Evolutionary conservation across 2,888 invertebrate species (phyloP), one percentile per base, ranked within the genome.

Genomic region (Doris montereyensis): DNA sequence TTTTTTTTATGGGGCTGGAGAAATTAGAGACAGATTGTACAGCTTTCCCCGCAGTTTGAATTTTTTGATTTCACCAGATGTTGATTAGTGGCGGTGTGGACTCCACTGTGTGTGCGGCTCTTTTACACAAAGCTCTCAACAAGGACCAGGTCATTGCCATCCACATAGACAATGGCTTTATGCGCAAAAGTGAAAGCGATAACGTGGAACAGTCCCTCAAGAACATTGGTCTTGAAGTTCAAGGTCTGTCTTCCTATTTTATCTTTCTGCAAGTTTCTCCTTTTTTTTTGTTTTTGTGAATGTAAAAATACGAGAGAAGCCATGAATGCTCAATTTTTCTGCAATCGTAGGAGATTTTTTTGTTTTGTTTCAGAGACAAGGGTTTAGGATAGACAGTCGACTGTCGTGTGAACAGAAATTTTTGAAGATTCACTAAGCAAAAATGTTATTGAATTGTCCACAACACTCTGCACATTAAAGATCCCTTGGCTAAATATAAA

Each of bases 151-250:
- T 99, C 80, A 96, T 98, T 88, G 98, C 98, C 34, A 94, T 99
- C 84, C 99, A 99, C 93, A 97, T 99, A 87, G 98, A 99, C 92
- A 99, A 99, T 91, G 99, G 99, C 76, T 99, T 99, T 91, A 98
- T 99, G 98, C 94, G 99, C 84, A 97, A 97, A 92, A 95, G 96
- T 87, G 99, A 99, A 92, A 97, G 97, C 88, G 94, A 94, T 74
- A 95, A 95, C 87, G 98, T 99, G 10, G 96, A 95, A 89, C 94
- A 95, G 87, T 96, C 96, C 81, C 93, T 97, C 71, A 94, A 94
- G 73, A 95, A 95, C 83, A 93, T 97, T 80, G 97, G 97, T 35
- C 94, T 97, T 34, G 94, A 95, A 88, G 93, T 97, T 81, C 95
- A 95, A 92, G 92, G 93, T 93, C 84, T 82, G 82, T 67, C 1